These are phyloP conservation scores for Podiceps cristatus DNA, from an alignment of 2,113 vertebrate species.

Conservation along the genomic window DNA sequence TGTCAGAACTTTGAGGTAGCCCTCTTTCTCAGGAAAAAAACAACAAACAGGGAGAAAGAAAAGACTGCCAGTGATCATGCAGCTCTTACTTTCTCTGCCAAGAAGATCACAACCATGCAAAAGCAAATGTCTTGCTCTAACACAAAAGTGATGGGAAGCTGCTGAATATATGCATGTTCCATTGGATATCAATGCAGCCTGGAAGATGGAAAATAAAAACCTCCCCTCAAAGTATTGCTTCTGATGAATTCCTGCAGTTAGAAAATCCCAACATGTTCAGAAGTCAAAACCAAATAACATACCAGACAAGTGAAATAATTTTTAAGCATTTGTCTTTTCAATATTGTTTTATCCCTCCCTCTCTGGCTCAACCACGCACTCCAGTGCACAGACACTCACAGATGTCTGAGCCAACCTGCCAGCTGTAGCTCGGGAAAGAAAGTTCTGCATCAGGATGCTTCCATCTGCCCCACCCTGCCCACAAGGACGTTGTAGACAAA, in stretches of 20 bases:
- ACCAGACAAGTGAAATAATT: conserved; percentile 46
- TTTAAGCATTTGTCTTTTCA: conserved; percentile 12
- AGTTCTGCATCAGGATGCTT: conserved; percentile 38
- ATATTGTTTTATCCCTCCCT: neutral
- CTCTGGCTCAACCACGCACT: neutral
- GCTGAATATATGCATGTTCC: conserved; percentile 5
- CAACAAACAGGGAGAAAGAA: neutral
- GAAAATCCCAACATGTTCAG: neutral
- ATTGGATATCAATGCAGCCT: neutral
- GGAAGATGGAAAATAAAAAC: conserved; percentile 9
- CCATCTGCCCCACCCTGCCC: conserved; percentile 44
- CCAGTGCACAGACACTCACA: neutral
- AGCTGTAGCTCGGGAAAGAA: conserved; percentile 24
- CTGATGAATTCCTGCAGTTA: neutral
- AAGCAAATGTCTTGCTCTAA: conserved; percentile 19
- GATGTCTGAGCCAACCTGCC: neutral
- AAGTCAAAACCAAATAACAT: conserved; percentile 34
- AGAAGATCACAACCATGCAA: conserved; percentile 7
- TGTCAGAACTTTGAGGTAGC: neutral
- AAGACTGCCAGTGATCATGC: neutral
- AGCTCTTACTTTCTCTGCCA: neutral
- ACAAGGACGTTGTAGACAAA: conserved; percentile 21
- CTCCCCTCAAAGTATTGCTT: neutral
- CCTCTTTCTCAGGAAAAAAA: neutral
- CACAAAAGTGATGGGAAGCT: neutral